These are phyloP conservation scores for Glaucopsyche alexis DNA, from an alignment of 2,888 invertebrate species.

Conservation along the genomic window DNA sequence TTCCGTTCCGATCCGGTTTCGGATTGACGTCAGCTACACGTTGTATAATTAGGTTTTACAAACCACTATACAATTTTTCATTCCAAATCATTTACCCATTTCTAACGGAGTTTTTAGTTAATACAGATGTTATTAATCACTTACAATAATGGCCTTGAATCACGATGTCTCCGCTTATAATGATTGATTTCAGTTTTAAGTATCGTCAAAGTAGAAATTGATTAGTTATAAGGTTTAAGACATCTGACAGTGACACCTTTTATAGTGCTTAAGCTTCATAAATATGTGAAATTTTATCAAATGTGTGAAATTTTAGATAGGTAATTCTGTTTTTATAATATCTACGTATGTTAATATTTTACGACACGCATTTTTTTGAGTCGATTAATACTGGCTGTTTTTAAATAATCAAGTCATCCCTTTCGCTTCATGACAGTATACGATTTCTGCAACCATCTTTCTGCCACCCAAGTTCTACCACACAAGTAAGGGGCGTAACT, in stretches of 20 bases:
- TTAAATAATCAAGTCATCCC: background rate
- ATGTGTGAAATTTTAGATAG: background rate
- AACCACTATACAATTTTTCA: no score
- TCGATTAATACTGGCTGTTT: no score
- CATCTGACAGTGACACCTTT: background rate
- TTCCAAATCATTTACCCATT: no score
- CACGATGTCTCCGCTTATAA: background rate
- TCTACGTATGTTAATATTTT: no score
- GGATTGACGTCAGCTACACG: no score
- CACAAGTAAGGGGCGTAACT: conserved; percentile 72
- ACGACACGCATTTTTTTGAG: no score
- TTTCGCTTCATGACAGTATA: background rate
- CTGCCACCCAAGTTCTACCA: conserved; percentile 72
- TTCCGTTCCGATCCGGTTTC: no score
- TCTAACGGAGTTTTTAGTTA: background rate
- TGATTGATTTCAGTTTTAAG: conserved; percentile 9
- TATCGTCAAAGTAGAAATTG: background rate
- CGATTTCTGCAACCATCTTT: background rate
- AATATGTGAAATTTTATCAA: background rate
- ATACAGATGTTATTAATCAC: background rate
- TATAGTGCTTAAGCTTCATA: background rate
- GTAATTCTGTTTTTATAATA: background rate
- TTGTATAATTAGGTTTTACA: no score
- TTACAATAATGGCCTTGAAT: background rate
- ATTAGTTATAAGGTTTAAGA: background rate